phyloP scores from a whole-genome alignment of 2,888 invertebrate genomes.

The Andrena bucephala region DNA sequence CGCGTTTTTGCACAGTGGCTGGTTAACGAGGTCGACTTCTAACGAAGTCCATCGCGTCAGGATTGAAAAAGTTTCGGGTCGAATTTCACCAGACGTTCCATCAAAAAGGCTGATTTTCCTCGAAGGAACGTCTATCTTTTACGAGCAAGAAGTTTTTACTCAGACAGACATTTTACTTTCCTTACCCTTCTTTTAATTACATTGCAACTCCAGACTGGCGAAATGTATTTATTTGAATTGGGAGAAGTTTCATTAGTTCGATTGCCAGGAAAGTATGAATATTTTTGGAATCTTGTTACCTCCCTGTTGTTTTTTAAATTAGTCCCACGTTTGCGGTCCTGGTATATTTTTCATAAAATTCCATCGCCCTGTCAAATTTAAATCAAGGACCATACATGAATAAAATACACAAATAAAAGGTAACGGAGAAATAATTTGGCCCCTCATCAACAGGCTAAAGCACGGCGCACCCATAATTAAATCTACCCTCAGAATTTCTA shows the following conservation, averaged over 20 bases:
- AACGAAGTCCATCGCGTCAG: constrained; percentile 29
- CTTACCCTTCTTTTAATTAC: neutral
- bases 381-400: too few species aligned
- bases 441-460: too few species aligned
- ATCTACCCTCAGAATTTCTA: too few species aligned
- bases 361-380: too few species aligned
- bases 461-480: too few species aligned
- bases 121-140: neutral
- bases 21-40: constrained; percentile 20
- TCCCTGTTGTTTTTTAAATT: too few species aligned
- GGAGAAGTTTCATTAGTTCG: neutral
- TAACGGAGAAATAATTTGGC: too few species aligned
- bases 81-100: neutral
- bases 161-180: constrained; percentile 26
- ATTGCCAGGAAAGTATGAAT: too few species aligned
- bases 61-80: constrained; percentile 30
- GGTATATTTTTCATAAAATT: too few species aligned
- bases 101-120: constrained; percentile 29
- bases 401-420: too few species aligned
- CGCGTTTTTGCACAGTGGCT: constrained; percentile 1
- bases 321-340: too few species aligned
- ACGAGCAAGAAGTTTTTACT: neutral
- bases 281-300: neutral
- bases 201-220: neutral
- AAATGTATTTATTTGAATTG: constrained; percentile 2